Evolutionary conservation across 2,113 vertebrate genomes (phyloP).

Genomic region (Acanthochromis polyacanthus): DNA sequence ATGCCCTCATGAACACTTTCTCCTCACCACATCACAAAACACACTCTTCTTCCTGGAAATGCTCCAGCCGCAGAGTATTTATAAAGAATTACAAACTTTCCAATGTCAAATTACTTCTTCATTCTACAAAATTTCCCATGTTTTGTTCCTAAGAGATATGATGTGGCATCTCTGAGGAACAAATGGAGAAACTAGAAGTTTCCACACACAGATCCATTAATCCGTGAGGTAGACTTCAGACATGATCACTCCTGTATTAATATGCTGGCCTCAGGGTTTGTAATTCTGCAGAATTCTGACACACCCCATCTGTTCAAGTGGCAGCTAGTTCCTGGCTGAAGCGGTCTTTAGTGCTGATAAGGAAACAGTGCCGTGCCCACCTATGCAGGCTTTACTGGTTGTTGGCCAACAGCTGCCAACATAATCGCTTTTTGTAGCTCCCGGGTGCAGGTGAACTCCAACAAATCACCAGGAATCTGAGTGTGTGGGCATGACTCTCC

Average conservation of each 20-base stretch:
- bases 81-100: not conserved
- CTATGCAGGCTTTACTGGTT: not conserved
- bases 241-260: not conserved
- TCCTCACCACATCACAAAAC: not conserved
- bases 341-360: not conserved
- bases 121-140: not conserved
- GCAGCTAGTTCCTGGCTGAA: constrained; percentile 11
- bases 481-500: not conserved
- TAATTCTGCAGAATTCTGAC: constrained; percentile 20
- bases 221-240: constrained; percentile 2
- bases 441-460: not conserved
- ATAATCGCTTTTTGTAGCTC: not conserved
- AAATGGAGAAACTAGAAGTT: not conserved
- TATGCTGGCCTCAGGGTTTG: not conserved
- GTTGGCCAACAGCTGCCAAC: not conserved
- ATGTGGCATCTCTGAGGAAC: not conserved
- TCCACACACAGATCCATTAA: constrained; percentile 15
- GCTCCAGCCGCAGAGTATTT: not conserved
- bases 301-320: constrained; percentile 19
- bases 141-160: not conserved
- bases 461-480: not conserved
- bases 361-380: not conserved
- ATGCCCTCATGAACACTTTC: not conserved
- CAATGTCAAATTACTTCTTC: not conserved
- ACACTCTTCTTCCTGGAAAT: constrained; percentile 4